Evolutionary conservation across 1,140 invertebrate genomes (phyloP).

Genomic region (Pseudomyrmex flavicornis): DNA sequence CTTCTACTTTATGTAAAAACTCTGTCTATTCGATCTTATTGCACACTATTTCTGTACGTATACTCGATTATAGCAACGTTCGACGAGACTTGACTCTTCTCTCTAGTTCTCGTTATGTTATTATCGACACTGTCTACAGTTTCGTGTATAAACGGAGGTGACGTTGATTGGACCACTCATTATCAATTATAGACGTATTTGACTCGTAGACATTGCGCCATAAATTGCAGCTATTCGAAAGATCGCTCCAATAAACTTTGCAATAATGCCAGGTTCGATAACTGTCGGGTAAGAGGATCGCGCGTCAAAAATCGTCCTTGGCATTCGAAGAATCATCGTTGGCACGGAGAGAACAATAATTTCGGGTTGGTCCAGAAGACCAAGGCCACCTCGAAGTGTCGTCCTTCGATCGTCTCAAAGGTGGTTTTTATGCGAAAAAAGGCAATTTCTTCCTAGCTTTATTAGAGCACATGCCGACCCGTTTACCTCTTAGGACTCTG

Average conservation of each 20-base stretch:
- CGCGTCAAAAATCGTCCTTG: conserved; percentile 58
- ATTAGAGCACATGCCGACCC: conserved; percentile 51
- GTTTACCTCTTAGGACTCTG: conserved; percentile 43
- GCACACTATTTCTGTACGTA: conserved; percentile 2
- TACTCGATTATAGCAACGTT: background rate
- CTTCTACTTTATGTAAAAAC: too few species aligned
- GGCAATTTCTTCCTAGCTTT: conserved; percentile 55
- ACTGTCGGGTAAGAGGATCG: conserved; percentile 50
- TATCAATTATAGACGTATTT: conserved; percentile 42
- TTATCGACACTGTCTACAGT: background rate
- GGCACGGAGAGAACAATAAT: conserved; percentile 53
- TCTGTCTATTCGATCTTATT: background rate
- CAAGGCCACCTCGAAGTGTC: conserved; percentile 62
- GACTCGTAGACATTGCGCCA: conserved; percentile 35
- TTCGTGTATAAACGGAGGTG: conserved; percentile 16
- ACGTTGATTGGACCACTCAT: conserved; percentile 7
- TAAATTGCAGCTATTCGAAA: conserved; percentile 58
- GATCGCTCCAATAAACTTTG: conserved; percentile 42
- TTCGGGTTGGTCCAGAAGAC: conserved; percentile 45
- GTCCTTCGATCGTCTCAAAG: conserved; percentile 61
- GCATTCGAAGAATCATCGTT: conserved; percentile 57
- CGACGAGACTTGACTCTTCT: background rate
- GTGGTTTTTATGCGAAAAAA: conserved; percentile 41
- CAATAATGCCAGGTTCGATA: conserved; percentile 63
- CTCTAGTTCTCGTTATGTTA: conserved; percentile 24